Base-by-base conservation (phyloP, 2,113 vertebrate species). In the Nothoprocta perdicaria region DNA sequence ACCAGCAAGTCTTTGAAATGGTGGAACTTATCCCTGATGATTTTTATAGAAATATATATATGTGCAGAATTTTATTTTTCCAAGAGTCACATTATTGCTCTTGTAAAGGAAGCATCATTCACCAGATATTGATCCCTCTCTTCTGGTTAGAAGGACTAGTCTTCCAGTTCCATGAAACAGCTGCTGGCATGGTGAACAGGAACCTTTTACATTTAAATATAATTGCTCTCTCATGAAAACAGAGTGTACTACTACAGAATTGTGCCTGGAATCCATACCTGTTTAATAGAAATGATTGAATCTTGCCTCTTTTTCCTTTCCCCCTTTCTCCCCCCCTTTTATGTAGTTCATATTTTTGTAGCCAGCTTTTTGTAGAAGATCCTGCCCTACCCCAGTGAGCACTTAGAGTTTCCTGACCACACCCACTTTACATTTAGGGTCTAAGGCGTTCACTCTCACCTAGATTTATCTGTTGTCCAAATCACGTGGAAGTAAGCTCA, bases 81-180 rank as follows among this genome's bases (percentile, higher is more conserved):
- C 57, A 82, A 60, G 53, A 40, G 33, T 77, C 14, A 7, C 60
- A 26, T 80, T 82, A 55, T 46, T 84, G 15, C 53, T 76, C 19
- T 89, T 85, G 46, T 86, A 85, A 92, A 86, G 33, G 73, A 93
- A 88, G 35, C 66, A 79, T 94, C 76, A 72, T 84, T 92, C 77
- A 88, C 33, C 77, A 88, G 46, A 86, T 90, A 89, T 74, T 87
- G 91, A 86, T 89, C 87, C 46, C 76, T 80, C 33, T 89, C 9
- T 29, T 85, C 88, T 89, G 82, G 41, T 89, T 92, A 93, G 88
- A 74, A 83, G 24, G 61, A 43, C n/a, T 86, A 35, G 40, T 68
- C 41, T 91, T 94, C 21, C 22, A 74, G 33, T 76, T 95, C 46
- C 29, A 31, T 62, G 66, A 84, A 93, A 88, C 21, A 6, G 38